These are phyloP conservation scores for Apodemus speciosus DNA, from an alignment of 2,113 vertebrate genomes.

Conservation along the genomic window DNA sequence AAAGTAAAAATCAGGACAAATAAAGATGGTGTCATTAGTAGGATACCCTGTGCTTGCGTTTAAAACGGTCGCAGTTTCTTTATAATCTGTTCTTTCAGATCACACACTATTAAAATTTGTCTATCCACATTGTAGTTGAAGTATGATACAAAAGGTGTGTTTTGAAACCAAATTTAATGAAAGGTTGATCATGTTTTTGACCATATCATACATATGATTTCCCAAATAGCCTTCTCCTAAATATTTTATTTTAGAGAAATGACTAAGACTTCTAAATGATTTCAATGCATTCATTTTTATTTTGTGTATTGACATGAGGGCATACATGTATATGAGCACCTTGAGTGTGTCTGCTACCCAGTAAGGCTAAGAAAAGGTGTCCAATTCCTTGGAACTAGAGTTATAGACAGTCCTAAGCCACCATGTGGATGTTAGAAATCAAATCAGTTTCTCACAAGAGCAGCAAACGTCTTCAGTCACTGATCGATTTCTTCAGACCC, in stretches of 20 bases:
- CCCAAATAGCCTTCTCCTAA: not conserved
- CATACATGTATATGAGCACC: not conserved
- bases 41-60: not conserved
- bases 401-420: not conserved
- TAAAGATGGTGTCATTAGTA: not conserved
- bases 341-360: not conserved
- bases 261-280: constrained; percentile 64
- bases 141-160: not conserved
- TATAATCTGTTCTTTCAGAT: not conserved
- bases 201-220: not conserved
- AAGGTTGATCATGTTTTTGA: constrained; percentile 5
- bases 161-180: constrained; percentile 18
- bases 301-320: not conserved
- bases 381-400: not conserved
- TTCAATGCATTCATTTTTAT: not conserved
- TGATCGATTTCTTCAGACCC: not conserved
- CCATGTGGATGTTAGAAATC: not conserved
- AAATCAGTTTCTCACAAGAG: not conserved
- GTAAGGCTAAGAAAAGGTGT: not conserved
- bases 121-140: not conserved
- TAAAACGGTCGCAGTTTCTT: not conserved
- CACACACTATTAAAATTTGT: not conserved
- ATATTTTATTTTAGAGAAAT: constrained; percentile 32
- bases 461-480: not conserved
- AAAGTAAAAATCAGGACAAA: not conserved